phyloP scores from a whole-genome alignment of 2,888 invertebrate species.

The Megalurothrips usitatus region DNA sequence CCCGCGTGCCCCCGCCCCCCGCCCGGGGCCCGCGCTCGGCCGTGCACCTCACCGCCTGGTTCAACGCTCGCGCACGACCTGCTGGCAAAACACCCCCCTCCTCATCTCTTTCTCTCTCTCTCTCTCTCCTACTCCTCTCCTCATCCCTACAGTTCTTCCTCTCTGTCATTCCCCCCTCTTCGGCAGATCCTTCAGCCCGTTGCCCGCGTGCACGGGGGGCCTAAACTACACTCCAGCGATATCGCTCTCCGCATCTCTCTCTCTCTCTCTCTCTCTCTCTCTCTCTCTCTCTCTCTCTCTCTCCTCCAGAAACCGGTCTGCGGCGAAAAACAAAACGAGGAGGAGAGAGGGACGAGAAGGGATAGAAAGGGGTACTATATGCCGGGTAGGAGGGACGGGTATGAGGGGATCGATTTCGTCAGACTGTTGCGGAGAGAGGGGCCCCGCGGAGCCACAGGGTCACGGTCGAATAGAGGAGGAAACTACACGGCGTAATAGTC shows the following conservation, averaged over 20 bases:
- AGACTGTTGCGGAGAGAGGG: too few species aligned
- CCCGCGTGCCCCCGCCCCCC: neutral
- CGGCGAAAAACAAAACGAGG: neutral
- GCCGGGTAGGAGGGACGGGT: too few species aligned
- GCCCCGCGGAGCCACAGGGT: neutral
- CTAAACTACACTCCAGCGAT: too few species aligned
- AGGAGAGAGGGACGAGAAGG: neutral
- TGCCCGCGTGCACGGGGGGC: too few species aligned
- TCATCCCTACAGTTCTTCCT: neutral
- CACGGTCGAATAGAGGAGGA: neutral
- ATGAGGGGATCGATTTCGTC: too few species aligned
- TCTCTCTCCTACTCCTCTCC: neutral
- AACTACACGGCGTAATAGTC: neutral
- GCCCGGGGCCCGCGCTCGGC: neutral
- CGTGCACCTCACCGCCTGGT: slow-evolving; percentile 18
- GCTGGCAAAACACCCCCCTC: slow-evolving; percentile 16
- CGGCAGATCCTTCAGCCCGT: neutral
- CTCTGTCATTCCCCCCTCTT: neutral
- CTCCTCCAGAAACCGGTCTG: neutral
- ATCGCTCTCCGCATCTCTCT: neutral
- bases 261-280: neutral
- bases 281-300: neutral
- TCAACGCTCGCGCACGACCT: slow-evolving; percentile 18
- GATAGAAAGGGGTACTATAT: too few species aligned
- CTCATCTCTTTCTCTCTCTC: neutral